Percentiles rank a stretch among this genome's conserved stretches.
phyloP scores from a whole-genome alignment of 2,888 invertebrate species.

The Cepaea hortensis region DNA sequence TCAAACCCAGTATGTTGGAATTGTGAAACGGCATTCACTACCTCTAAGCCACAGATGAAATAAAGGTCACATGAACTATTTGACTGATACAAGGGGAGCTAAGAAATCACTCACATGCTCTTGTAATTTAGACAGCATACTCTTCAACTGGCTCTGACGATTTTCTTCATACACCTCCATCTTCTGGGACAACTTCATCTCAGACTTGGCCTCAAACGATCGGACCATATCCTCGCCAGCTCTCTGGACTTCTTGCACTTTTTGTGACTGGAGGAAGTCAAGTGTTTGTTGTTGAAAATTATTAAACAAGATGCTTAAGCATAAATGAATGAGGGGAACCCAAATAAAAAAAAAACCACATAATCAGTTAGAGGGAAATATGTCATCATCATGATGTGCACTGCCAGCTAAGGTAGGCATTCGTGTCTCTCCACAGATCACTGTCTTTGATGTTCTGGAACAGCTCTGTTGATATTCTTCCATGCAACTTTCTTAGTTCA shows the following conservation, averaged over 20 bases:
- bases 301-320: too few species aligned
- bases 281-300: too few species aligned
- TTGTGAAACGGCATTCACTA: too few species aligned
- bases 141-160: conserved; percentile 92
- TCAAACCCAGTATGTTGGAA: too few species aligned
- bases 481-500: too few species aligned
- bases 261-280: conserved; percentile 51
- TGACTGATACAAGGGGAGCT: not conserved
- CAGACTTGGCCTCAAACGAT: conserved; percentile 68
- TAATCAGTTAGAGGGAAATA: not conserved
- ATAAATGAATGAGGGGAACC: not conserved
- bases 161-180: conserved; percentile 93
- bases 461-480: too few species aligned
- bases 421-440: too few species aligned
- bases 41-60: too few species aligned
- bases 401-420: too few species aligned
- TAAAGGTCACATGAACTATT: too few species aligned
- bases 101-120: conserved; percentile 72
- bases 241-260: conserved; percentile 67
- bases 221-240: conserved; percentile 67
- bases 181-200: conserved; percentile 80
- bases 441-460: too few species aligned
- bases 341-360: conserved; percentile 5
- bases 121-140: conserved; percentile 83
- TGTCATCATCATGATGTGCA: too few species aligned